Percentiles rank a stretch among this genome's conserved stretches.
These are phyloP conservation scores for Erpobdella octoculata DNA, from an alignment of 2,888 invertebrate genomes.

Conservation along the genomic window DNA sequence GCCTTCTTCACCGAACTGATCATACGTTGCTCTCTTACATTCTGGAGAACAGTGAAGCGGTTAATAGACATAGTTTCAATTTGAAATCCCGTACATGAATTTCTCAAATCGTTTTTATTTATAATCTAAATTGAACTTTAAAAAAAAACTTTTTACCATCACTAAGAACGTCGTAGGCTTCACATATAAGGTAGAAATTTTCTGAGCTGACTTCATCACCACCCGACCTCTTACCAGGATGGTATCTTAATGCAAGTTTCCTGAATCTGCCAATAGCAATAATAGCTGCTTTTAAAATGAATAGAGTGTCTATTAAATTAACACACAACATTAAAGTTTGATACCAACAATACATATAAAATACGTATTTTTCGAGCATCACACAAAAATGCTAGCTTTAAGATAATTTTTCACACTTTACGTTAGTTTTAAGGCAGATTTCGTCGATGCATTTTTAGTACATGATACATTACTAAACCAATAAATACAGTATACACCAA, in stretches of 20 bases:
- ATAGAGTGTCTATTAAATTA: background rate
- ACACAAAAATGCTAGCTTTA: too few species aligned
- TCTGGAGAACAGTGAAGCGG: too few species aligned
- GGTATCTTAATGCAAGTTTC: slow-evolving; percentile 50
- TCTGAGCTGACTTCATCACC: slow-evolving; percentile 46
- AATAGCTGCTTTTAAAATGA: background rate
- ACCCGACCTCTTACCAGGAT: slow-evolving; percentile 46
- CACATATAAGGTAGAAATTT: slow-evolving; percentile 50
- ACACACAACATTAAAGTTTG: background rate
- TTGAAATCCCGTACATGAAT: background rate
- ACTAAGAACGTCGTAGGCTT: slow-evolving; percentile 52
- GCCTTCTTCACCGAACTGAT: slow-evolving; percentile 81
- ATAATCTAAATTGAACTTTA: background rate
- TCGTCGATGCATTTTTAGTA: too few species aligned
- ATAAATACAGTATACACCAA: background rate
- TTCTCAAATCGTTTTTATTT: background rate
- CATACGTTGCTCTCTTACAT: slow-evolving; percentile 63
- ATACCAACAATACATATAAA: too few species aligned
- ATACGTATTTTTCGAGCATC: too few species aligned
- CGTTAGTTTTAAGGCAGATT: background rate
- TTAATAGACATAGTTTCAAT: background rate
- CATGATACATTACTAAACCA: too few species aligned
- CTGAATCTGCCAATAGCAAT: slow-evolving; percentile 44
- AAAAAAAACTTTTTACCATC: slow-evolving; percentile 42
- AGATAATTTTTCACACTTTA: background rate